Percentiles rank a stretch among this genome's conserved stretches.
Conservation (phyloP, 2,888 invertebrate genomes). For the Ormyrus nitidulus region DNA sequence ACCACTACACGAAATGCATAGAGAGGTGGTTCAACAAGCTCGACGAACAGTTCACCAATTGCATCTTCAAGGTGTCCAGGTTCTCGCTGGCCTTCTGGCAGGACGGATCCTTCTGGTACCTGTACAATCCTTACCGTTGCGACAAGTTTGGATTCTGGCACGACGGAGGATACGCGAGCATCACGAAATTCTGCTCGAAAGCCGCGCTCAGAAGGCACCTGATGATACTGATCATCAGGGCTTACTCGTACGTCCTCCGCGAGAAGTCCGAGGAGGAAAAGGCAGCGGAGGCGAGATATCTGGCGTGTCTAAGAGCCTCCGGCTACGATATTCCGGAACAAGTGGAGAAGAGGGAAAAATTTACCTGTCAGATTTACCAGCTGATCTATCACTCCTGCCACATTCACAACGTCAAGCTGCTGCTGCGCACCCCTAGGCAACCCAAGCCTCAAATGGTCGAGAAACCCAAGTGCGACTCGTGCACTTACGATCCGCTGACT, state of each 20-base stretch:
- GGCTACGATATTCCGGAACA: too few species aligned
- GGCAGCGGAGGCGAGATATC: neutral
- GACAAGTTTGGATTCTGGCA: constrained; percentile 67
- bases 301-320: neutral
- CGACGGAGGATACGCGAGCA: constrained; percentile 65
- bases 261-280: neutral
- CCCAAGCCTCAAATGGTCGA: constrained; percentile 51
- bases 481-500: constrained; percentile 60
- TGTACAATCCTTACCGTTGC: constrained; percentile 71
- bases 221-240: constrained; percentile 67
- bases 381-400: constrained; percentile 65
- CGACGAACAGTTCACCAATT: constrained; percentile 62
- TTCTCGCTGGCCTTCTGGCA: constrained; percentile 69
- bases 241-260: constrained; percentile 61
- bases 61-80: constrained; percentile 66
- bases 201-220: constrained; percentile 66
- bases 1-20: constrained; percentile 57
- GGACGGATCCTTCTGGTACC: constrained; percentile 69
- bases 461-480: constrained; percentile 60
- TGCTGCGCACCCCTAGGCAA: constrained; percentile 58
- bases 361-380: constrained; percentile 65
- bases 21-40: constrained; percentile 67
- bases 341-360: constrained; percentile 1
- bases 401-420: constrained; percentile 66
- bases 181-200: constrained; percentile 67